phyloP scores from a whole-genome alignment of 2,888 invertebrate species.

The Chrysotoxum bicinctum region DNA sequence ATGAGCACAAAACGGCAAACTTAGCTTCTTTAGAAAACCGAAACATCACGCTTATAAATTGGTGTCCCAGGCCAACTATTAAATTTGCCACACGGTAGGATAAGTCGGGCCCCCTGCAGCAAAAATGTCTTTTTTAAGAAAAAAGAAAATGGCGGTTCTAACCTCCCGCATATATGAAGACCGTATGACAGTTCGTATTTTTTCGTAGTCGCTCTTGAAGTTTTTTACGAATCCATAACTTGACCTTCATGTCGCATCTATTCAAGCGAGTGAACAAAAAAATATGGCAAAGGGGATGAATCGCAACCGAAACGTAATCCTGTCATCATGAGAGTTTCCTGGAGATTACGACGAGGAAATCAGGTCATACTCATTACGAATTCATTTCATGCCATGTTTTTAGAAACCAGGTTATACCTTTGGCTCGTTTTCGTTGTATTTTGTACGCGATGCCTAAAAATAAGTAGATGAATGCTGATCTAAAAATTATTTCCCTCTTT shows the following conservation, averaged over 20 bases:
- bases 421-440: conserved; percentile 26
- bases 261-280: not conserved
- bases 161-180: too few species aligned
- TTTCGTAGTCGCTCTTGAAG: too few species aligned
- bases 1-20: too few species aligned
- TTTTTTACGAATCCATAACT: not conserved
- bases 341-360: conserved; percentile 53
- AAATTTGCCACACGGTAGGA: too few species aligned
- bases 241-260: not conserved
- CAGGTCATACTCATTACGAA: conserved; percentile 71
- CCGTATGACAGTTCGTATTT: too few species aligned
- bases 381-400: conserved; percentile 70
- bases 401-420: conserved; percentile 39
- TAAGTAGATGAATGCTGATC: conserved; percentile 55
- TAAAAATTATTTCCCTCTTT: conserved; percentile 52
- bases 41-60: too few species aligned
- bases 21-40: too few species aligned
- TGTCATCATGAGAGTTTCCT: conserved; percentile 58
- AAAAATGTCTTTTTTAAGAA: too few species aligned
- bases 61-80: too few species aligned
- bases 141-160: too few species aligned
- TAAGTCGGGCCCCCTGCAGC: too few species aligned
- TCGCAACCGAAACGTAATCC: conserved; percentile 59
- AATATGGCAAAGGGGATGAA: conserved; percentile 22
- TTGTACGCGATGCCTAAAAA: conserved; percentile 9